Base-by-base conservation (phyloP, 2,797 vertebrate genomes). In the Philypnodon macrostomus region DNA sequence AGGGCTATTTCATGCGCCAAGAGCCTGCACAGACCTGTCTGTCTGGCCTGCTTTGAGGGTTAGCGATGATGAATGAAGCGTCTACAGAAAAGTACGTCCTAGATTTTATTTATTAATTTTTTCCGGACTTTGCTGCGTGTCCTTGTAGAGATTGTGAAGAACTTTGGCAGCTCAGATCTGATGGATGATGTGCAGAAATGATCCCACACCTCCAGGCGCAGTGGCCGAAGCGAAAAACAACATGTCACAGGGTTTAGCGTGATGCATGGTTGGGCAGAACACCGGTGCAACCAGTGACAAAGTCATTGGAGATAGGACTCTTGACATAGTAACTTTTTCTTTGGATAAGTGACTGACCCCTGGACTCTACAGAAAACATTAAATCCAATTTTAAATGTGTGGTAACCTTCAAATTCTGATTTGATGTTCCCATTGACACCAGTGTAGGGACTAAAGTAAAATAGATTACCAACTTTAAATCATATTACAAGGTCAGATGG, bases 41-140 rank as follows among this genome's bases (percentile, higher is more conserved):
- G 51, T 51, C 4, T 10, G 62, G 32, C n/a, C 34, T 21, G 60
- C 45, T 49, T 29, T 13, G 8, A 18, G 59, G 62, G 67, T 67
- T 61, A 57, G 18, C 0, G 23, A 63, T 80, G 78, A 81, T 80
- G 41, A 74, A 83, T 83, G 69, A 44, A 63, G 21, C 2, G 67
- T 58, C 51, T 47, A 47, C 4, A 30, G 38, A 24, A n/a, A n/a
- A 58, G 42, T 53, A 56, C 58, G 60, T 67, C 39, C 47, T 27
- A 31, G 33, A 53, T 23, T 23, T 23, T 23, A 23, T 23, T 60
- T 50, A 32, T 54, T 65, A 54, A 73, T 36, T 53, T 61, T 49
- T 21, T 47, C 26, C 56, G 33, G 54, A 7, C 47, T 2, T n/a
- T n/a, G n/a, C n/a, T n/a, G n/a, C n/a, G 12, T 68, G 79, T 77